A percentile compares a stretch with the other conserved stretches of the same genome.
These are phyloP conservation scores for Eolophus roseicapilla DNA, from an alignment of 2,113 vertebrate genomes.

Conservation along the genomic window DNA sequence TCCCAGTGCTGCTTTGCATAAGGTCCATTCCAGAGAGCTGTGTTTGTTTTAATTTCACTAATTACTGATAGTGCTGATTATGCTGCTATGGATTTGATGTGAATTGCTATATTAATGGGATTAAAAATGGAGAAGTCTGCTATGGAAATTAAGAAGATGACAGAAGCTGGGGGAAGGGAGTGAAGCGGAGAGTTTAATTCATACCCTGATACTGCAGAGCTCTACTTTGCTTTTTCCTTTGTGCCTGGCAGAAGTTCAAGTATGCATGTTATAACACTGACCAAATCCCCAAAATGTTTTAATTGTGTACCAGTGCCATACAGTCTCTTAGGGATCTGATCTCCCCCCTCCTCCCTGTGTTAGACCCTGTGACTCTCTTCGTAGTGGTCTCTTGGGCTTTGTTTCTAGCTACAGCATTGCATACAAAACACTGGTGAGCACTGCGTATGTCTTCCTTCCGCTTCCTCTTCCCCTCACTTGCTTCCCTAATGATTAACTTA, in stretches of 20 bases:
- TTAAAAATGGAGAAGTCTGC: conserved; percentile 55
- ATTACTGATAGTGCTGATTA: conserved; percentile 64
- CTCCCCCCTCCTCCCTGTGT: not conserved
- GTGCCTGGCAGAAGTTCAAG: not conserved
- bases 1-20: conserved; percentile 54
- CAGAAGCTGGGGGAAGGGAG: not conserved
- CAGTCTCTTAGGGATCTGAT: not conserved
- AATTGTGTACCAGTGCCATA: not conserved
- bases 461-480: not conserved
- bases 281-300: not conserved
- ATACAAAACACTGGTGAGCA: not conserved
- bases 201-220: not conserved
- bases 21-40: conserved; percentile 56
- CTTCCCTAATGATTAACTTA: not conserved
- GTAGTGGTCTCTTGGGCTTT: not conserved
- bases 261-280: not conserved
- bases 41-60: conserved; percentile 62
- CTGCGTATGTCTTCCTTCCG: not conserved
- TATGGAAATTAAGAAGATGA: not conserved
- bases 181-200: not conserved
- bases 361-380: not conserved
- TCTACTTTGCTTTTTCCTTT: not conserved
- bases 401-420: not conserved
- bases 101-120: conserved; percentile 54
- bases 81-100: conserved; percentile 38